Evolutionary conservation across 2,888 invertebrate genomes (phyloP).

Genomic region (Eledona agricola): DNA sequence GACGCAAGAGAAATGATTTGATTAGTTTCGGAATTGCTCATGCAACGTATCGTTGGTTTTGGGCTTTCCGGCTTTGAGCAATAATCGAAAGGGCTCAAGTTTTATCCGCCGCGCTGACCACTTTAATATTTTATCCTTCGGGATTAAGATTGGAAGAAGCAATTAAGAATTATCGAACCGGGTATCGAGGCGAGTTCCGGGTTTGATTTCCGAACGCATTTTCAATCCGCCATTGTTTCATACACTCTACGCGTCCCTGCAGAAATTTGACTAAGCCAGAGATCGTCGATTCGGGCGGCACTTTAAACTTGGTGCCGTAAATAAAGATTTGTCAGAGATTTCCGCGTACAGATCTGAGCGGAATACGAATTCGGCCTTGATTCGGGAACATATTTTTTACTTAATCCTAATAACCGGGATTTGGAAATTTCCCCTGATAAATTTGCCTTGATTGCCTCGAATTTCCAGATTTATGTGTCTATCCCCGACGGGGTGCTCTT

Average conservation of each 20-base stretch:
- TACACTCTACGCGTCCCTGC: not conserved
- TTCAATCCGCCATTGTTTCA: too few relatives aligned
- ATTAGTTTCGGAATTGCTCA: slow-evolving; percentile 8
- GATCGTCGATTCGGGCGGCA: slow-evolving; percentile 33
- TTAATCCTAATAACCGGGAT: slow-evolving; percentile 52
- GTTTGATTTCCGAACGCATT: slow-evolving; percentile 40
- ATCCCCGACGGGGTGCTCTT: slow-evolving; percentile 29
- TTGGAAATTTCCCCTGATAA: slow-evolving; percentile 48
- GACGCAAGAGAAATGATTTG: slow-evolving; percentile 11
- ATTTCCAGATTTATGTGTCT: slow-evolving; percentile 43
- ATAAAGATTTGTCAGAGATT: slow-evolving; percentile 43
- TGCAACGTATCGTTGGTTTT: slow-evolving; percentile 7
- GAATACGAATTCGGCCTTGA: slow-evolving; percentile 44
- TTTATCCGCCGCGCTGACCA: slow-evolving; percentile 31
- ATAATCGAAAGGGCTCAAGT: slow-evolving; percentile 27
- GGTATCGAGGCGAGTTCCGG: slow-evolving; percentile 37
- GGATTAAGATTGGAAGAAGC: slow-evolving; percentile 42
- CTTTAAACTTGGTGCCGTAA: slow-evolving; percentile 38
- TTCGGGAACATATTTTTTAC: slow-evolving; percentile 52
- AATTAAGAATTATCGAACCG: slow-evolving; percentile 41
- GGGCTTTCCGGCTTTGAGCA: slow-evolving; percentile 20
- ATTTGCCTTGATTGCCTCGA: slow-evolving; percentile 44
- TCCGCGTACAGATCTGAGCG: slow-evolving; percentile 33
- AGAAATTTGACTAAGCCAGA: slow-evolving; percentile 35
- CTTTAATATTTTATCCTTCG: slow-evolving; percentile 39